Evolutionary conservation across 1,140 invertebrate species (phyloP).

Genomic region (Heterodera carotae): DNA sequence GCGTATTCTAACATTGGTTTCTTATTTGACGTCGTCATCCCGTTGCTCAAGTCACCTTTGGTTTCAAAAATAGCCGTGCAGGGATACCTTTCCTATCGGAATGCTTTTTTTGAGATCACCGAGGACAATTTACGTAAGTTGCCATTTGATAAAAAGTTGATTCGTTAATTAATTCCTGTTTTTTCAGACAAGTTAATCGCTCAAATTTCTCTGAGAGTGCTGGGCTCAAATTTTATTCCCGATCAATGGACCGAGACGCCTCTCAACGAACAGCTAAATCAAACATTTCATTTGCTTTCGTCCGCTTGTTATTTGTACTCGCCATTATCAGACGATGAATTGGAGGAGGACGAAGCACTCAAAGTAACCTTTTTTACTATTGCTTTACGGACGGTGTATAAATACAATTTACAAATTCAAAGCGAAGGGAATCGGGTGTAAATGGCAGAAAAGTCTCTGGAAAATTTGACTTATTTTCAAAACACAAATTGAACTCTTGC

Average conservation of each 20-base stretch:
- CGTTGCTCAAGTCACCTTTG: conserved; percentile 67
- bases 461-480: too few relatives aligned
- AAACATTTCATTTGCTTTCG: conserved; percentile 72
- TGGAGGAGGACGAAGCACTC: conserved; percentile 23
- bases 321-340: conserved; percentile 36
- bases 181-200: conserved; percentile 71
- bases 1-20: conserved; percentile 40
- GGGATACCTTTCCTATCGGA: conserved; percentile 69
- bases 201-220: conserved; percentile 74
- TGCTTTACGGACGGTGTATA: too few relatives aligned
- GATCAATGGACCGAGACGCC: conserved; percentile 78
- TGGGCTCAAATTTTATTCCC: conserved; percentile 80
- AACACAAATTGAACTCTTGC: too few relatives aligned
- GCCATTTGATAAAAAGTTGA: not conserved
- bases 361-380: too few relatives aligned
- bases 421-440: too few relatives aligned
- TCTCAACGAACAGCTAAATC: conserved; percentile 70
- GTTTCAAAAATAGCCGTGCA: conserved; percentile 68
- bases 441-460: too few relatives aligned
- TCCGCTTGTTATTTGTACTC: conserved; percentile 42
- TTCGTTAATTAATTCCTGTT: conserved; percentile 11
- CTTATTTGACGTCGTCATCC: conserved; percentile 55
- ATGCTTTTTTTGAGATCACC: conserved; percentile 45
- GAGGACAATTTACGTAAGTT: conserved; percentile 66
- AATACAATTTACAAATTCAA: too few relatives aligned